Conservation (phyloP, 2,888 invertebrate genomes). For the Polylopha cassiicola region DNA sequence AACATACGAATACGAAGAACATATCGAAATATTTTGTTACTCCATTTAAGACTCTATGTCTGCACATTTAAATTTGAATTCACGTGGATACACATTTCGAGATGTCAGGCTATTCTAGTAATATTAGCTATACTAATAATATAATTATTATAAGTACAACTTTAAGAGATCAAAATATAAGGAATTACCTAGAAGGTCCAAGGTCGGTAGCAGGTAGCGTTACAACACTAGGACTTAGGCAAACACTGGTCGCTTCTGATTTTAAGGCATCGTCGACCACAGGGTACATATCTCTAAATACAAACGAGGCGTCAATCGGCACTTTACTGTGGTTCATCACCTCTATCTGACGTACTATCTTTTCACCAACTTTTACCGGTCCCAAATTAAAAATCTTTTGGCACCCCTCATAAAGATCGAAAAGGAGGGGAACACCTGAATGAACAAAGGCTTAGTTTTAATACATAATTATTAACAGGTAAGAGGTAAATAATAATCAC, state of each 20-base stretch:
- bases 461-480: background rate
- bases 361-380: conserved; percentile 69
- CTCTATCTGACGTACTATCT: conserved; percentile 67
- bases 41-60: background rate
- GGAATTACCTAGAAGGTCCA: conserved; percentile 48
- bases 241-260: conserved; percentile 60
- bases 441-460: conserved; percentile 11
- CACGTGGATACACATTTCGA: too few species aligned
- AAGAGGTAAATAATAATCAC: too few species aligned
- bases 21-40: background rate
- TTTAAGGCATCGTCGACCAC: conserved; percentile 43
- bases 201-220: conserved; percentile 25
- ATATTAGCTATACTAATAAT: too few species aligned
- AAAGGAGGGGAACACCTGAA: conserved; percentile 60
- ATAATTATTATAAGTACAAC: too few species aligned
- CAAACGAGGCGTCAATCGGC: conserved; percentile 71
- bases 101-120: too few species aligned
- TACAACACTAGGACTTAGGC: conserved; percentile 42
- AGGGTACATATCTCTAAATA: conserved; percentile 69
- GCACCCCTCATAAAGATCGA: conserved; percentile 68
- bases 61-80: too few species aligned
- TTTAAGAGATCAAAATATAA: background rate
- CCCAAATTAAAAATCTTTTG: conserved; percentile 67
- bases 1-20: conserved; percentile 19
- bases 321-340: conserved; percentile 78